These are phyloP conservation scores for Epistrophella euchroma DNA, from an alignment of 2,888 invertebrate species.

Conservation along the genomic window DNA sequence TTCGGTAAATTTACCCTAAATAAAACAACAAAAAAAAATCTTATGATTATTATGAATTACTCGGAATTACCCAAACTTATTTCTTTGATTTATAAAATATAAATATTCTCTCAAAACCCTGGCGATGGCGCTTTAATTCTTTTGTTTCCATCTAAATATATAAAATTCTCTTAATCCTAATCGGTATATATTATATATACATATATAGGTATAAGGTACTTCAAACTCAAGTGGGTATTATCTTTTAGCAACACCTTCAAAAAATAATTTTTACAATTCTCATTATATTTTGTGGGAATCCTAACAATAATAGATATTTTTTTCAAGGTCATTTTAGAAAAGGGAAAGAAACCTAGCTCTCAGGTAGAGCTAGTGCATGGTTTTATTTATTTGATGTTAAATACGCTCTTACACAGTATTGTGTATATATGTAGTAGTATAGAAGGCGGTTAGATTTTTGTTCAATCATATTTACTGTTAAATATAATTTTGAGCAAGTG, in stretches of 20 bases:
- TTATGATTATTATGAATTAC: slow-evolving; percentile 24
- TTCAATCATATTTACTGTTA: background rate
- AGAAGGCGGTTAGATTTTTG: background rate
- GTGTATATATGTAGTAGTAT: background rate
- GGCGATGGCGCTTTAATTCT: slow-evolving; percentile 55
- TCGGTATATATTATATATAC: background rate
- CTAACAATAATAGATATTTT: slow-evolving; percentile 20
- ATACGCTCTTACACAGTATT: background rate
- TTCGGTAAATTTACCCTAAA: background rate
- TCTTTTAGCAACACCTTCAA: slow-evolving; percentile 17
- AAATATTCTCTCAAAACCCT: background rate
- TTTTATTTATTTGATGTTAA: background rate
- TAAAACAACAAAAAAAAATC: background rate
- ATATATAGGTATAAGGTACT: background rate
- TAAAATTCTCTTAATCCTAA: slow-evolving; percentile 44
- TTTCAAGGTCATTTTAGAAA: slow-evolving; percentile 59
- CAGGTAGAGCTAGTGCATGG: slow-evolving; percentile 42
- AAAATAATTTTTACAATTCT: slow-evolving; percentile 29
- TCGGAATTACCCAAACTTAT: slow-evolving; percentile 22
- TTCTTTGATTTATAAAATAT: slow-evolving; percentile 10
- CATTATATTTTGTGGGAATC: slow-evolving; percentile 61
- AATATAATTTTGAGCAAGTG: background rate
- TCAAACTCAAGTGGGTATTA: slow-evolving; percentile 35
- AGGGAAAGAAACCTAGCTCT: slow-evolving; percentile 24
- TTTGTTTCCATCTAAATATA: slow-evolving; percentile 2